These are phyloP conservation scores for Leucophenga maculata DNA, from an alignment of 2,888 invertebrate species.

Conservation along the genomic window DNA sequence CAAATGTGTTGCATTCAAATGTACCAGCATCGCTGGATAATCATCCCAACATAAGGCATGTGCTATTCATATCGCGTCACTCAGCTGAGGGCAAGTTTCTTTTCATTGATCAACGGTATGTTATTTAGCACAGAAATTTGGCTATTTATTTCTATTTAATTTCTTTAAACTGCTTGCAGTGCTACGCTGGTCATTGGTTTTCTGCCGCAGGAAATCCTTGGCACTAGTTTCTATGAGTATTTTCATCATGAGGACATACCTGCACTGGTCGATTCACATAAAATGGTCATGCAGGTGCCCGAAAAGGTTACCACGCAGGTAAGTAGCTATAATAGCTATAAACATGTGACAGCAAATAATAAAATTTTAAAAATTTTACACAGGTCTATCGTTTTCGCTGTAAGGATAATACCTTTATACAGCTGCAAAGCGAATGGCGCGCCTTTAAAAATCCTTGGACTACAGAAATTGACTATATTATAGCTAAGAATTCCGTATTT, in stretches of 20 bases:
- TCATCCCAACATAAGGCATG: conserved; percentile 75
- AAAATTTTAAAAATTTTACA: too few species aligned
- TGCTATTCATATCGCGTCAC: conserved; percentile 88
- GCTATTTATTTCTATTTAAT: neutral
- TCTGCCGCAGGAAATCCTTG: conserved; percentile 92
- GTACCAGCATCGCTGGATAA: conserved; percentile 72
- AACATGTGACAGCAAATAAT: too few species aligned
- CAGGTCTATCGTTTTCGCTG: conserved; percentile 83
- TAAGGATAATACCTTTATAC: conserved; percentile 81
- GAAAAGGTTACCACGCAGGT: conserved; percentile 78
- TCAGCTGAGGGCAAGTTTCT: conserved; percentile 93
- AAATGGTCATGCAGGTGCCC: conserved; percentile 80
- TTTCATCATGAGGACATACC: conserved; percentile 87
- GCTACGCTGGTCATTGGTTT: conserved; percentile 87
- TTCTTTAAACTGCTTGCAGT: neutral
- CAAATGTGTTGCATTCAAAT: conserved; percentile 74
- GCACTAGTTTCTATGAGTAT: conserved; percentile 94
- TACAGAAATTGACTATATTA: conserved; percentile 91
- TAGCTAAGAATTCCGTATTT: conserved; percentile 88
- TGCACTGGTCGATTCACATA: conserved; percentile 86
- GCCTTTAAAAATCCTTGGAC: conserved; percentile 96
- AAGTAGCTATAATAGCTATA: too few species aligned
- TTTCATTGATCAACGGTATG: conserved; percentile 91
- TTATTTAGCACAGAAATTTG: neutral
- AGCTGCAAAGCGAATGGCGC: conserved; percentile 88